Evolutionary conservation across 2,113 vertebrate species (phyloP), one percentile per base, ranked within the genome.

Genomic region (Triplophysa siluroides): DNA sequence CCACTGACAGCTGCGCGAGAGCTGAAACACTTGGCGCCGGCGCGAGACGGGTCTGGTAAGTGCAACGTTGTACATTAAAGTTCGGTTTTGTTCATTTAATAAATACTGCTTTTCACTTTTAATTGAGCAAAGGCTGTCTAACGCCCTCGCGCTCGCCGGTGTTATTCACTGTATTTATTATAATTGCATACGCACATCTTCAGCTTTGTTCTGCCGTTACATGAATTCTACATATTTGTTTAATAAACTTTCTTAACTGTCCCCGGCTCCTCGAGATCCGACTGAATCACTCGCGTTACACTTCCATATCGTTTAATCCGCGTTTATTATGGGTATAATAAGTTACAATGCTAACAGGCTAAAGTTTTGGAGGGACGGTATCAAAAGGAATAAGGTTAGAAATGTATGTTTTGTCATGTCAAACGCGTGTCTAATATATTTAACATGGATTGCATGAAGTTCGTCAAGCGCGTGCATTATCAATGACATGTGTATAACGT

Each of bases 11-110:
- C 74, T 45, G 43, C 43, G 43, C 43, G 43, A 45, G 11, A 45
- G 80, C 80, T 14, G 76, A 95, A 86, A 90, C 23, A 85, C 86
- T 95, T 95, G 93, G 94, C 94, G 94, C 94, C 93, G 92, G 93
- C 94, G 93, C 93, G 93, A 94, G 92, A 52, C 43, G 12, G 43
- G 12, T 2, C 43, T 45, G 50, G 50, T 54, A 54, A 54, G 50
- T 50, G 47, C 47, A 16, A 54, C 14, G 50, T 54, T 5, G 14
- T 54, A 54, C 3, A 54, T 18, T 54, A 38, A 7, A 38, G 50
- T 18, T 54, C 13, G 6, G 1, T 6, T 54, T 54, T 54, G 50
- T 54, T 18, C 0, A 16, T 54, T 54, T 54, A 54, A 54, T 6
- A 54, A 6, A 18, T 54, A 45, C 18, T 19, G 50, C 3, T 19